A percentile compares a stretch with the other conserved stretches of the same genome.
Evolutionary conservation across 2,888 invertebrate genomes (phyloP).

Genomic region (Himalopsyche kuldschensis): DNA sequence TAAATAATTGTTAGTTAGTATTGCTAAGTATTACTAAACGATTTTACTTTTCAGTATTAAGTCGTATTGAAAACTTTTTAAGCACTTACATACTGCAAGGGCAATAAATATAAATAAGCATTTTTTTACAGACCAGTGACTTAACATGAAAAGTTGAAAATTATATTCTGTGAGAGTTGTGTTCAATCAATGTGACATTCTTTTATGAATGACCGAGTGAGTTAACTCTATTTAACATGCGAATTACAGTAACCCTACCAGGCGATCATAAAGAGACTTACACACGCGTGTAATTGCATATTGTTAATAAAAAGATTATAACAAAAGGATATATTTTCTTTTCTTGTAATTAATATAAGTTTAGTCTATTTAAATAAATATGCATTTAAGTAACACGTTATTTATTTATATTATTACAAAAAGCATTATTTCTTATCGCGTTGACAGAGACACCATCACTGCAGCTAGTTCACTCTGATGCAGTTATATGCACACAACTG

Average conservation of each 20-base stretch:
- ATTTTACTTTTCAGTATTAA: background rate
- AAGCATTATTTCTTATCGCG: background rate
- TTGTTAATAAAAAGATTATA: background rate
- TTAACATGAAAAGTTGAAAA: no score
- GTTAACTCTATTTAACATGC: background rate
- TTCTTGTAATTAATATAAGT: background rate
- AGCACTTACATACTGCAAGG: no score
- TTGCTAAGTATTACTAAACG: no score
- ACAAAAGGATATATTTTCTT: background rate
- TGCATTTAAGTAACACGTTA: background rate
- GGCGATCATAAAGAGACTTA: background rate
- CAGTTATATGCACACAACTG: conserved; percentile 19
- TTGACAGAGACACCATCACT: conserved; percentile 1
- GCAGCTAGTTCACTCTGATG: background rate
- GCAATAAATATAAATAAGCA: no score
- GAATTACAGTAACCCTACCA: background rate
- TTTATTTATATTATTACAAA: background rate
- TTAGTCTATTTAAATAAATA: background rate
- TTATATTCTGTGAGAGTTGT: no score
- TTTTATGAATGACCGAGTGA: background rate
- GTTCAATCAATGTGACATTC: no score
- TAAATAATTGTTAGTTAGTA: no score
- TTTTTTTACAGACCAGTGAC: no score
- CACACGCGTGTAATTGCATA: background rate
- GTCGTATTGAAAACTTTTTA: background rate